These are phyloP conservation scores for Acanthurus lineatus DNA, from an alignment of 2,797 vertebrate genomes.

Conservation along the genomic window DNA sequence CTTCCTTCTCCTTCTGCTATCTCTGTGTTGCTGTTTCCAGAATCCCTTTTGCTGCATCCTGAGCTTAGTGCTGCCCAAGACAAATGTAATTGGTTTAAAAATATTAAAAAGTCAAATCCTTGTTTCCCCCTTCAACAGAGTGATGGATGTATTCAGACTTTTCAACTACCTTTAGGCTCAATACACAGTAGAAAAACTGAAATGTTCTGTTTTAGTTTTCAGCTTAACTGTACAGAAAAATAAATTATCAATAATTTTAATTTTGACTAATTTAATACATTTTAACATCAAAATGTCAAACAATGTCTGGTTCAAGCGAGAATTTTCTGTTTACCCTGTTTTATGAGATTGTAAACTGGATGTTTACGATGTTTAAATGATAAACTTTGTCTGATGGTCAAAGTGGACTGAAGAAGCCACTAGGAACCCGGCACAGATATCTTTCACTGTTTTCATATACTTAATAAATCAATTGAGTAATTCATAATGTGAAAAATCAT, in stretches of 20 bases:
- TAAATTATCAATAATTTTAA: not conserved
- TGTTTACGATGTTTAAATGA: not conserved
- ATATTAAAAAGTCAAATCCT: too few species aligned
- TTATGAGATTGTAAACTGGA: not conserved
- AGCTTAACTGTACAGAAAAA: not conserved
- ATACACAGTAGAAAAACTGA: constrained; percentile 1
- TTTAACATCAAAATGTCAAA: not conserved
- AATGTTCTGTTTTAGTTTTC: not conserved
- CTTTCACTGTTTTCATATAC: not conserved
- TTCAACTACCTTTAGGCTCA: not conserved
- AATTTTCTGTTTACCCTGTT: not conserved
- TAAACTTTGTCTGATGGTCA: too few species aligned
- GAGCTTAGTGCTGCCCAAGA: too few species aligned
- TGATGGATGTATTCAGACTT: too few species aligned
- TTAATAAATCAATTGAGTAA: not conserved
- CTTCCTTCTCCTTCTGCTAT: too few species aligned
- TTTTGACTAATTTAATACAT: not conserved
- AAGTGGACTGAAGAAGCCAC: not conserved
- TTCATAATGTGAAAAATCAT: not conserved
- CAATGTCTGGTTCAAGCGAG: not conserved
- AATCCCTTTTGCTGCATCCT: too few species aligned
- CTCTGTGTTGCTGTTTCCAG: too few species aligned
- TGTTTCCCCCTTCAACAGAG: too few species aligned
- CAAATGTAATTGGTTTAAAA: too few species aligned
- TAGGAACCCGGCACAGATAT: not conserved